Percentiles rank a stretch among this genome's conserved stretches.
These are phyloP conservation scores for Cichlasoma orientale DNA, from an alignment of 2,797 vertebrate species.

Conservation along the genomic window DNA sequence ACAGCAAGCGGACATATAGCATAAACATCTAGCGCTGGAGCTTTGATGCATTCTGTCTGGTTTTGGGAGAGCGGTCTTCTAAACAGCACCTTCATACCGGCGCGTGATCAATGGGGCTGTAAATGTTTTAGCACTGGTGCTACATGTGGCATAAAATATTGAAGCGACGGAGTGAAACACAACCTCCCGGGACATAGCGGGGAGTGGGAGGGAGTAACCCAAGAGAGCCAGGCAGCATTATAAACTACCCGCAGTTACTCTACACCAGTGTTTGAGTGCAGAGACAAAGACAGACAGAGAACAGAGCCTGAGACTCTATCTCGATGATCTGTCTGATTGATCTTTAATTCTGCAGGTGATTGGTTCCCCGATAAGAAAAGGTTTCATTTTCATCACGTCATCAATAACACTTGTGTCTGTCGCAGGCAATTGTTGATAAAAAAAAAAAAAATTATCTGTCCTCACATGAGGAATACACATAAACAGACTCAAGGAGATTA, in stretches of 20 bases:
- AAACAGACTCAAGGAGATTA: constrained; percentile 33
- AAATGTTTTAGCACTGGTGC: constrained; percentile 67
- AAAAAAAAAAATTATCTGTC: background rate
- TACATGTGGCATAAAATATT: constrained; percentile 78
- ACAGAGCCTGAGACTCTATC: constrained; percentile 26
- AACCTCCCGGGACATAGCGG: constrained; percentile 47
- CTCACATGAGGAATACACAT: constrained; percentile 14
- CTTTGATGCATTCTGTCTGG: constrained; percentile 58
- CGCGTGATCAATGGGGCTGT: constrained; percentile 69
- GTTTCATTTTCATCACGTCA: constrained; percentile 37
- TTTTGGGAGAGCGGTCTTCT: constrained; percentile 53
- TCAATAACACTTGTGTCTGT: constrained; percentile 41
- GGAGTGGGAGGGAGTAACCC: background rate
- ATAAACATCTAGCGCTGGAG: constrained; percentile 24
- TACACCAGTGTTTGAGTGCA: constrained; percentile 50
- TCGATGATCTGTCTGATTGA: constrained; percentile 60
- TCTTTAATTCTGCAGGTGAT: constrained; percentile 18
- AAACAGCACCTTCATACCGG: constrained; percentile 18
- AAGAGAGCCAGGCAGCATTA: constrained; percentile 61
- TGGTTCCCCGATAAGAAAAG: constrained; percentile 26
- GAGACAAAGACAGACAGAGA: constrained; percentile 16
- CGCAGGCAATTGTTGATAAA: constrained; percentile 2
- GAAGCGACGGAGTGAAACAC: constrained; percentile 70
- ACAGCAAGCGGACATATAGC: constrained; percentile 17
- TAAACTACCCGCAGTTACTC: constrained; percentile 62